Evolutionary conservation across 2,113 vertebrate genomes (phyloP).

Genomic region (Apodemus speciosus): DNA sequence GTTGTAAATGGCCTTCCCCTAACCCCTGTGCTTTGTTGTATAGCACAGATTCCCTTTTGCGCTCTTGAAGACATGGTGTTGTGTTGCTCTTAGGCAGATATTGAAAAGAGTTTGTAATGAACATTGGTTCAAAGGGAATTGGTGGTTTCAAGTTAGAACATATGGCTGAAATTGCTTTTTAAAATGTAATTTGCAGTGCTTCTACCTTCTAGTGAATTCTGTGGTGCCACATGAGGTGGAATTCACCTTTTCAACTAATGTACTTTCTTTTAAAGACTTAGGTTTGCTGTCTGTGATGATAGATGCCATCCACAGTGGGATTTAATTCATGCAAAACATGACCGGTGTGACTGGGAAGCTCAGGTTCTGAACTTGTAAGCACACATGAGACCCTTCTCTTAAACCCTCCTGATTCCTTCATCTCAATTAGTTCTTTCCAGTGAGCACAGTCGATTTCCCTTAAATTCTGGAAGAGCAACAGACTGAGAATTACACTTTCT

Average conservation of each 20-base stretch:
- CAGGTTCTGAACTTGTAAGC: constrained; percentile 3
- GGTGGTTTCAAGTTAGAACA: not conserved
- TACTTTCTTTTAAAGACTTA: constrained; percentile 6
- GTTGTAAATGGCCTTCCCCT: not conserved
- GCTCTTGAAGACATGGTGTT: not conserved
- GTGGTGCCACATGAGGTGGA: not conserved
- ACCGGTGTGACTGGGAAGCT: not conserved
- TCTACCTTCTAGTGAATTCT: constrained; percentile 44
- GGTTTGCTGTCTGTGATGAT: not conserved
- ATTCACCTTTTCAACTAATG: constrained; percentile 15
- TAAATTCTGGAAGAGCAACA: not conserved
- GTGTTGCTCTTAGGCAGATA: not conserved
- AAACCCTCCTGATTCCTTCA: not conserved
- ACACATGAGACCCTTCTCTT: not conserved
- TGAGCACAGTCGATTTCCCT: not conserved
- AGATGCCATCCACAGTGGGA: not conserved
- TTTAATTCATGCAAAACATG: constrained; percentile 2
- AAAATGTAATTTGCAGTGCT: constrained; percentile 42
- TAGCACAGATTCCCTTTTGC: not conserved
- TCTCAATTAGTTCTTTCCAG: not conserved
- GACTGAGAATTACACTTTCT: not conserved
- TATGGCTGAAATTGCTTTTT: constrained; percentile 36
- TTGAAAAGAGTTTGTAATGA: constrained; percentile 10
- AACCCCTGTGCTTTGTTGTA: not conserved
- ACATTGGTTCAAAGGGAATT: constrained; percentile 33